Evolutionary conservation across 1,140 invertebrate species (phyloP), one percentile per base, ranked within the genome.

Genomic region (Xylocopa sonorina): DNA sequence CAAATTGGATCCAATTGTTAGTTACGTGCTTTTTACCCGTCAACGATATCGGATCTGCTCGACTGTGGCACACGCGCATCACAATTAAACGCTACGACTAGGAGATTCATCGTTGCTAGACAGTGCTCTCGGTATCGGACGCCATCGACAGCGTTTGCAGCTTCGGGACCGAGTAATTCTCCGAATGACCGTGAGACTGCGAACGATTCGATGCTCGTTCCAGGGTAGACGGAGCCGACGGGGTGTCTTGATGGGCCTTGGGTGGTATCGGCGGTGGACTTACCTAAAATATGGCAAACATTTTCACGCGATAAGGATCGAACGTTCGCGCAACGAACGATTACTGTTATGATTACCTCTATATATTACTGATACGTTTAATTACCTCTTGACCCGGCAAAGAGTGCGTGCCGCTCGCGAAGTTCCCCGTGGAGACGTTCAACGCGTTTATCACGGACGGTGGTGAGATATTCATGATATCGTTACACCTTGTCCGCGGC

Each of bases 221-320:
- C 63, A 90, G 75, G 14, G 89, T 93, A 10, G 92, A 92, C 14
- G 92, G 89, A 0, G 91, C 91, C 1, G 92, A 92, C 1, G 91
- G 91, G 0, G 85, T 87, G n/a, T 92, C 92, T 53, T 93, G 90
- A 78, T 90, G 89, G 5, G 92, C 92, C 88, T 94, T 95, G 0
- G 94, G 94, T 18, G 94, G 94, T 77, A 95, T 94, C 5, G 94
- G 94, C 1, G 94, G 94, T 66, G 94, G 94, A 84, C 93, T 93
- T 48, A 92, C 87, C 88, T 92, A 32, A 43, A 77, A 81, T n/a
- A 64, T 86, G 18, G 29, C 21, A 24, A 48, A n/a, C 3, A 2
- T n/a, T n/a, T n/a, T n/a, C n/a, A n/a, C 0, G n/a, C 2, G 32
- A 29, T 46, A 63, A 63, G 1, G 4, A 41, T 24, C 6, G 41